Percentiles rank a stretch among this genome's conserved stretches.
Conservation (phyloP, 2,888 invertebrate species). For the Lochmaea capreae region DNA sequence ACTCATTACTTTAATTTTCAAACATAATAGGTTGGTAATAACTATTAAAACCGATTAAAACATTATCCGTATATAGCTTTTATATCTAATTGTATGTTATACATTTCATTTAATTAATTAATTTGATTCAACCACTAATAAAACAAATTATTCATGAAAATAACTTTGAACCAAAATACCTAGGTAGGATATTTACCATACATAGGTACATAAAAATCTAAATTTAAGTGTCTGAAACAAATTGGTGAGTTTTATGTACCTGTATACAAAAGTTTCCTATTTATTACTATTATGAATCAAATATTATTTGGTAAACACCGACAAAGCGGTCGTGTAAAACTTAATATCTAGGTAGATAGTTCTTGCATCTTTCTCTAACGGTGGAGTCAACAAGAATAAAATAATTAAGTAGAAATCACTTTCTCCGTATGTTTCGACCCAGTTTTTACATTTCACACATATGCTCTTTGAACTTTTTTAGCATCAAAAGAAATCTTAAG, state of each 20-base stretch:
- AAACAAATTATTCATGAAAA: neutral
- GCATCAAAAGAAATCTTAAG: neutral
- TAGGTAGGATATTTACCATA: neutral
- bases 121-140: neutral
- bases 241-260: neutral
- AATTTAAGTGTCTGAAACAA: neutral
- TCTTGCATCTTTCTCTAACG: constrained; percentile 12
- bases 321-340: neutral
- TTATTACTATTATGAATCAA: neutral
- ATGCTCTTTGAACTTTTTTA: constrained; percentile 5
- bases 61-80: too few relatives aligned
- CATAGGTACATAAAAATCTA: neutral
- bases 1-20: too few relatives aligned
- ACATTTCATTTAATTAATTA: neutral
- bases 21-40: too few relatives aligned
- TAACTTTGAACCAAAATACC: neutral
- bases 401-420: constrained; percentile 22
- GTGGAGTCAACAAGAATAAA: neutral
- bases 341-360: constrained; percentile 9
- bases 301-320: neutral
- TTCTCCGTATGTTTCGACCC: constrained; percentile 16
- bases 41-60: too few relatives aligned
- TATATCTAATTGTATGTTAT: neutral
- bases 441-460: constrained; percentile 12
- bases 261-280: neutral